Percentiles rank a stretch among this genome's conserved stretches.
Conservation (phyloP, 2,797 vertebrate species). For the Chelonia mydas region DNA sequence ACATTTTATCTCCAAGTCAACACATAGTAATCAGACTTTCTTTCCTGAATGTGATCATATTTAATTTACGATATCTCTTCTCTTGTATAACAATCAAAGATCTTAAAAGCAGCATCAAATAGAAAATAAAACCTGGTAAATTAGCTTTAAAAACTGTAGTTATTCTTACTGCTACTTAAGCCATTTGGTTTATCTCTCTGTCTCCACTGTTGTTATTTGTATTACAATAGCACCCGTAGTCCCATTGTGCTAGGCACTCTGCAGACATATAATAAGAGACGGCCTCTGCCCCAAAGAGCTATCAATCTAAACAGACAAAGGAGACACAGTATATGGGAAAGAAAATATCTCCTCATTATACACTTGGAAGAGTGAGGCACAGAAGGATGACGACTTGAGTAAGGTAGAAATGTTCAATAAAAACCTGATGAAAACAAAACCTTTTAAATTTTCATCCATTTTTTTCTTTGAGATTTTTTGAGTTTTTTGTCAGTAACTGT, state of each 20-base stretch:
- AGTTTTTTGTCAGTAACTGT: neutral
- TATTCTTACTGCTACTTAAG: neutral
- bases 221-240: fast-evolving
- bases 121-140: neutral
- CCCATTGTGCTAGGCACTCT: fast-evolving
- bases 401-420: neutral
- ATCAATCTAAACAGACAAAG: neutral
- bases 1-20: constrained; percentile 44
- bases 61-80: neutral
- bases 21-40: neutral
- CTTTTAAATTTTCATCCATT: neutral
- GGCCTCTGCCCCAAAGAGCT: neutral
- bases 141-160: neutral
- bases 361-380: neutral
- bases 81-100: neutral
- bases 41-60: neutral
- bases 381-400: neutral
- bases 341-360: neutral
- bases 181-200: neutral
- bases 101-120: neutral
- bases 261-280: neutral
- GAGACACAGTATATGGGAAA: neutral
- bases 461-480: neutral
- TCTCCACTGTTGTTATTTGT: neutral
- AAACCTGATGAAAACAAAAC: neutral